phyloP scores from a whole-genome alignment of 2,888 invertebrate species.

The Cyrtodaria siliqua region DNA sequence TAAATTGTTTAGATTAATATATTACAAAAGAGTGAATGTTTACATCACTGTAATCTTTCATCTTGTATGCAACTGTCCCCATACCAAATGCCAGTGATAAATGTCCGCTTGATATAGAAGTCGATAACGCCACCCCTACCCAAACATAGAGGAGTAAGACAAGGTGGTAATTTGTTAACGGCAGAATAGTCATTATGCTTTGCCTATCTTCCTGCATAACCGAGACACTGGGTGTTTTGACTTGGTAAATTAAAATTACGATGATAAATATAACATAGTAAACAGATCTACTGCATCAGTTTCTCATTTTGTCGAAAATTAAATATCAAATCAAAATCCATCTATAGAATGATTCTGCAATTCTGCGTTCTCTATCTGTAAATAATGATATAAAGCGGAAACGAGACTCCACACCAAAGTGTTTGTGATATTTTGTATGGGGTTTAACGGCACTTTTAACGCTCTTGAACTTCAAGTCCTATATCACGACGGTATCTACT shows the following conservation, averaged over 20 bases:
- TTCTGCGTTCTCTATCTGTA: too few species aligned
- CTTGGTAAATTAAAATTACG: conserved; percentile 33
- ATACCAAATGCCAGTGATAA: neutral
- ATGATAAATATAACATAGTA: conserved; percentile 29
- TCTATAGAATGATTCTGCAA: too few species aligned
- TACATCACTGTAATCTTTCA: neutral
- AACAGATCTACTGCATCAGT: conserved; percentile 19
- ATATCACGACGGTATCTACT: too few species aligned
- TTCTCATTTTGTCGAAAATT: conserved; percentile 14
- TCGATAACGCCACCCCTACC: neutral
- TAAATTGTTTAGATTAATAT: neutral
- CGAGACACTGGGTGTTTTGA: conserved; percentile 22
- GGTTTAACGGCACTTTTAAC: too few species aligned
- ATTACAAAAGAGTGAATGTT: neutral
- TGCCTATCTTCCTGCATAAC: neutral
- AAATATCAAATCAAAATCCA: too few species aligned
- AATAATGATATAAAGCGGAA: too few species aligned
- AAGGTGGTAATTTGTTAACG: neutral
- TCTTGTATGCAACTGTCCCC: neutral
- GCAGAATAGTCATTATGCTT: conserved; percentile 2
- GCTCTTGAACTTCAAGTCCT: too few species aligned
- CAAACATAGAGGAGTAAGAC: neutral
- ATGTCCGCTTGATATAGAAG: conserved; percentile 1
- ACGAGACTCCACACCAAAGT: too few species aligned
- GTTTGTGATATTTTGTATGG: too few species aligned